Conservation (phyloP, 2,113 vertebrate genomes). For the Leptobrachium leishanense region DNA sequence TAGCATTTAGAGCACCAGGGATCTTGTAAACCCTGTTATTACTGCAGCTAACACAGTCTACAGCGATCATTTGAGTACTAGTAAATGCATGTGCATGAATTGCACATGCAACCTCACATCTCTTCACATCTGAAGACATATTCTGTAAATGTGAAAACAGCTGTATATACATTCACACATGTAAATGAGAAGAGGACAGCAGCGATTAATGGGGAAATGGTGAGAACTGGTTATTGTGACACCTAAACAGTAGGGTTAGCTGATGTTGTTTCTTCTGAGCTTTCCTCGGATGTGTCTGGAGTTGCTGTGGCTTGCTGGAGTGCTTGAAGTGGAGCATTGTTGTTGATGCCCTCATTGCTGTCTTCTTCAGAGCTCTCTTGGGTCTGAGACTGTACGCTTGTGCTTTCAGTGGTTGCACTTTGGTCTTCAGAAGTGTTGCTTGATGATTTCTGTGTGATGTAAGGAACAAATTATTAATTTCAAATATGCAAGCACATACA, state of each 20-base stretch:
- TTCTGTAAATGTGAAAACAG: not conserved
- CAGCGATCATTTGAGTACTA: not conserved
- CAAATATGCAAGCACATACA: no score
- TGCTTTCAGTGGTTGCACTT: constrained; percentile 32
- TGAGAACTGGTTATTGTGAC: not conserved
- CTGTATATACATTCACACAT: constrained; percentile 22
- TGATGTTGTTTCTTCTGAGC: constrained; percentile 36
- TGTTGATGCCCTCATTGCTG: constrained; percentile 4
- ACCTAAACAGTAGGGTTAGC: constrained; percentile 1
- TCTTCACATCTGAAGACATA: not conserved
- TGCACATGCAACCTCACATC: not conserved
- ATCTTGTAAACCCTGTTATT: not conserved
- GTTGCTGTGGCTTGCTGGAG: not conserved
- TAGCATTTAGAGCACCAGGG: not conserved
- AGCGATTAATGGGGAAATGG: not conserved
- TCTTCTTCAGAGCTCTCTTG: constrained; percentile 36
- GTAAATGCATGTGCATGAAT: not conserved
- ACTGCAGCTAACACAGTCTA: not conserved
- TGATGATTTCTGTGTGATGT: not conserved
- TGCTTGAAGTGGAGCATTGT: not conserved
- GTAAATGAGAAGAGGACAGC: constrained; percentile 4
- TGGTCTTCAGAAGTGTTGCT: constrained; percentile 26
- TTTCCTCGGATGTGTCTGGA: constrained; percentile 43
- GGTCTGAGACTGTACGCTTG: constrained; percentile 7
- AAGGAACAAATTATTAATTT: no score